Base-by-base conservation (phyloP, 1,140 invertebrate species). In the Coptotermes formosanus region DNA sequence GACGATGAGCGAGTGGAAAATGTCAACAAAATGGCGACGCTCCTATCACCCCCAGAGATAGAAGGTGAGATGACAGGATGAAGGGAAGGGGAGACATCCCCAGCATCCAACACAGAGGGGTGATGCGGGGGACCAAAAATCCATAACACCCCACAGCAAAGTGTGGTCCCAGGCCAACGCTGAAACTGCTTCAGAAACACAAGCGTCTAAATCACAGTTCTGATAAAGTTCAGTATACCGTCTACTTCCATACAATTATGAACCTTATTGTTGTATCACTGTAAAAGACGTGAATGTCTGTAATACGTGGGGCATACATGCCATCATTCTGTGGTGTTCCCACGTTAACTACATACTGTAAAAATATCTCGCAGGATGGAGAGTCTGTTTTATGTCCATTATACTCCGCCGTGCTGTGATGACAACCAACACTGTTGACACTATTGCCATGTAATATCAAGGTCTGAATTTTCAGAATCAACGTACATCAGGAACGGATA, bases 1-100 rank as follows among this genome's bases (percentile, higher is more conserved):
- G 64, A 75, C 30, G 64, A 75, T 75, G 64, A 75, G 64, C 64
- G 64, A 75, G 64, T 75, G 64, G 64, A 75, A 75, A 75, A 75
- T 75, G 64, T 75, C 64, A 75, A 75, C 64, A 75, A 75, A 75
- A 75, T 75, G 64, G 64, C 64, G 64, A 75, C 64, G 64, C 64
- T 75, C n/a, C 64, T 75, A 75, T 75, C 64, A 75, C 64, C 64
- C 64, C 64, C 64, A 30, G 64, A 75, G 64, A 75, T 75, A 75
- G 64, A 30, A 75, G 64, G 64, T 75, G 64, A 75, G 64, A 75
- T 75, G 64, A 75, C 64, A 75, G 64, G 64, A 14, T 30, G 64
- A 75, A 55, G 52, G 52, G 64, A 30, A 75, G 64, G 64, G 64
- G 64, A 8, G 64, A 30, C 64, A 75, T 25, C 64, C n/a, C 64